phyloP scores from a whole-genome alignment of 2,888 invertebrate genomes.

The Xanthorhoe spadicearia region DNA sequence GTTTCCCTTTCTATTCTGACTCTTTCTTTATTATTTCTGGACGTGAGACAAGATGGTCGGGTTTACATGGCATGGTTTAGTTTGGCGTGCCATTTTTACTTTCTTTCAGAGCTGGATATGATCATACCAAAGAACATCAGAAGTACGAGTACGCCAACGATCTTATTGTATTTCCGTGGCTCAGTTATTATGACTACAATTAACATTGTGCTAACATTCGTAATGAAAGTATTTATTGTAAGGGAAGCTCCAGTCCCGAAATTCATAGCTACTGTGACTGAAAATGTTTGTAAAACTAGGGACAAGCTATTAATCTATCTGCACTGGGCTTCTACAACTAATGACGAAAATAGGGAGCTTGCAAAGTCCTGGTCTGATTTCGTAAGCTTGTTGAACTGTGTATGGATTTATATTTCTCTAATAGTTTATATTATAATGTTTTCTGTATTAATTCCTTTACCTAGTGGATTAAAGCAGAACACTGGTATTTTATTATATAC shows the following conservation, averaged over 20 bases:
- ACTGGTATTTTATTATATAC: neutral
- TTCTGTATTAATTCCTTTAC: conserved; percentile 19
- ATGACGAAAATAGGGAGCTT: conserved; percentile 5
- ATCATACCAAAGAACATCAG: conserved; percentile 39
- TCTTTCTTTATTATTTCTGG: conserved; percentile 35
- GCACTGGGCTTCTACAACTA: conserved; percentile 22
- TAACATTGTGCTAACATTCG: conserved; percentile 23
- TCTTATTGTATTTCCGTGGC: conserved; percentile 42
- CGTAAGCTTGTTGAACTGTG: conserved; percentile 31
- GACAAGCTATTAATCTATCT: conserved; percentile 24
- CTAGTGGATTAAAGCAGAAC: conserved; percentile 9
- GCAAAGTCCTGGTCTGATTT: conserved; percentile 37
- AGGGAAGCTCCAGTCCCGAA: conserved; percentile 13
- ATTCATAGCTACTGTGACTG: conserved; percentile 20
- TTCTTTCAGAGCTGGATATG: conserved; percentile 31
- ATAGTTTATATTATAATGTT: conserved; percentile 29
- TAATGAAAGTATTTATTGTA: conserved; percentile 23
- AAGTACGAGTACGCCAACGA: conserved; percentile 37
- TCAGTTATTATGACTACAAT: conserved; percentile 37
- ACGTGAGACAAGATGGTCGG: conserved; percentile 33
- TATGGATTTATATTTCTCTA: conserved; percentile 27
- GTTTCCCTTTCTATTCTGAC: conserved; percentile 40
- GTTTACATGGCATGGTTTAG: conserved; percentile 35
- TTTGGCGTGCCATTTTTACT: conserved; percentile 44
- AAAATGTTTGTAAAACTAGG: conserved; percentile 24